These are phyloP conservation scores for Fulmarus glacialis DNA, from an alignment of 2,113 vertebrate species.

Conservation along the genomic window DNA sequence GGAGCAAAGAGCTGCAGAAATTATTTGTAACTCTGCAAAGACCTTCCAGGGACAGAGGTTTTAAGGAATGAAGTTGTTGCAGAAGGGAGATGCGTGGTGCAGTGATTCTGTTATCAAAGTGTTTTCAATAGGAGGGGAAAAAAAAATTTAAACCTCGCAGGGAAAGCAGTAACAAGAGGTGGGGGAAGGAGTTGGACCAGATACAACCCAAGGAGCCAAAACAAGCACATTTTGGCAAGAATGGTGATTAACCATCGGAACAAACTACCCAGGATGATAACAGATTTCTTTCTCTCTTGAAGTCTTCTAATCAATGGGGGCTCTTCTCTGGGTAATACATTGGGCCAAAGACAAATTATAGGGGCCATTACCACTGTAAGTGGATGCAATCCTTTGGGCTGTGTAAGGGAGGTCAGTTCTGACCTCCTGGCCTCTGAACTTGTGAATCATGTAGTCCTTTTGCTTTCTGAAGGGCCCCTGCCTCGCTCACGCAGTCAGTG, in stretches of 20 bases:
- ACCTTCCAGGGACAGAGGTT: not conserved
- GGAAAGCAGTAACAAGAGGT: not conserved
- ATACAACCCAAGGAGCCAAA: not conserved
- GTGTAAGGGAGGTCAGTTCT: not conserved
- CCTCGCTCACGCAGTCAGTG: accelerated
- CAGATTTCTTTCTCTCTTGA: not conserved
- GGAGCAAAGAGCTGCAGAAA: not conserved
- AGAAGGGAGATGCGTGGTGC: not conserved
- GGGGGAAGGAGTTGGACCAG: not conserved
- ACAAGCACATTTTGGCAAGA: not conserved
- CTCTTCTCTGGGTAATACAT: not conserved
- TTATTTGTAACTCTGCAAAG: not conserved
- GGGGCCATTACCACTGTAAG: not conserved
- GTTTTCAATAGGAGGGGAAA: not conserved
- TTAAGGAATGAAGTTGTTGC: not conserved
- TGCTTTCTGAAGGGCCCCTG: not conserved
- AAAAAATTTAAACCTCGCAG: not conserved
- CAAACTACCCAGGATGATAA: not conserved
- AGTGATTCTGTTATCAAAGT: not conserved
- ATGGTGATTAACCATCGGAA: not conserved
- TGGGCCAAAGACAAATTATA: not conserved
- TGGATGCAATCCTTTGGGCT: not conserved
- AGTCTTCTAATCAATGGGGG: not conserved
- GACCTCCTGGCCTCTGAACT: not conserved
- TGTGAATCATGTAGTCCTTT: not conserved